These are phyloP conservation scores for Papilio demoleus DNA, from an alignment of 2,888 invertebrate genomes.

Conservation along the genomic window DNA sequence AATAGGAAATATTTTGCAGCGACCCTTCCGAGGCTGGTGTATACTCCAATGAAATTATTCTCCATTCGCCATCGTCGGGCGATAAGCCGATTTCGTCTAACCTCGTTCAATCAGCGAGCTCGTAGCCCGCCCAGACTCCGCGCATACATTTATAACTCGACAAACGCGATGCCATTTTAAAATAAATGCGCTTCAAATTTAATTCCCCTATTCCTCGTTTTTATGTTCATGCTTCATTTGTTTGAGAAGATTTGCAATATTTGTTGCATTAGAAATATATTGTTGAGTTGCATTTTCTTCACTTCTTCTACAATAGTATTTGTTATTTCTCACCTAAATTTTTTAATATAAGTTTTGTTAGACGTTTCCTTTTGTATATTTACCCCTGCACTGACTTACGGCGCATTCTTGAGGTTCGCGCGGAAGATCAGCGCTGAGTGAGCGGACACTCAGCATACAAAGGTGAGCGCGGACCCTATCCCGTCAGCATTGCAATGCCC, in stretches of 20 bases:
- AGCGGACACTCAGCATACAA: too few relatives aligned
- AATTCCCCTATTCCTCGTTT: slow-evolving; percentile 38
- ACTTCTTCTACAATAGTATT: neutral
- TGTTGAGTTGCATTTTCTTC: slow-evolving; percentile 1
- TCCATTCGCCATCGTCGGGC: slow-evolving; percentile 62
- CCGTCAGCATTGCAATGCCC: too few relatives aligned
- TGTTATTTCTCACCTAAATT: neutral
- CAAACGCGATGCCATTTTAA: slow-evolving; percentile 51
- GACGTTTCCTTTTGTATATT: too few relatives aligned
- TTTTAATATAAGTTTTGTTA: too few relatives aligned
- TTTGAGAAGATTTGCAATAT: slow-evolving; percentile 31
- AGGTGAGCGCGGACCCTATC: too few relatives aligned
- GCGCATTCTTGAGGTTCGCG: too few relatives aligned
- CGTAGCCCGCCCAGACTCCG: slow-evolving; percentile 53
- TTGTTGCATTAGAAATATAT: slow-evolving; percentile 29
- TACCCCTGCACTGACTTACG: too few relatives aligned
- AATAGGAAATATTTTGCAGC: slow-evolving; percentile 48
- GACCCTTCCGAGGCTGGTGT: slow-evolving; percentile 53
- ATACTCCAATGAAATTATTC: slow-evolving; percentile 72
- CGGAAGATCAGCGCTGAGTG: too few relatives aligned
- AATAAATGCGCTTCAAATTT: slow-evolving; percentile 45
- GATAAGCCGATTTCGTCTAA: slow-evolving; percentile 78
- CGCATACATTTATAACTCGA: slow-evolving; percentile 52
- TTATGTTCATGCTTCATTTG: slow-evolving; percentile 17
- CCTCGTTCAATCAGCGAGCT: slow-evolving; percentile 73